Evolutionary conservation across 53 echinoderm and acorn worm species (phyloP).

Genomic region (Astropecten irregularis): DNA sequence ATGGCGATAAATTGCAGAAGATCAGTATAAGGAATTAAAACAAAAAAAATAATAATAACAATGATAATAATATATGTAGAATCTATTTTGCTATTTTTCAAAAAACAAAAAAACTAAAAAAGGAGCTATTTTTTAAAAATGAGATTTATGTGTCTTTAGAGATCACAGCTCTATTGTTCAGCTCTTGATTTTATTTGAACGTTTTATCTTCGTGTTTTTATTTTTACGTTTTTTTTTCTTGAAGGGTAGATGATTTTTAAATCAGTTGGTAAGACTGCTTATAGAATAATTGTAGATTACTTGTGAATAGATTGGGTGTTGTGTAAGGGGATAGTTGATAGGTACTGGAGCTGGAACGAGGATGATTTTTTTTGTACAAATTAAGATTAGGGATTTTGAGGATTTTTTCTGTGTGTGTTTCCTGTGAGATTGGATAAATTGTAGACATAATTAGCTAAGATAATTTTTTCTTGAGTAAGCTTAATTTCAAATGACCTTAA

Average conservation of each 20-base stretch:
- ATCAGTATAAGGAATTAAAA: conserved; percentile 43
- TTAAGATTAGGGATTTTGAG: too few relatives aligned
- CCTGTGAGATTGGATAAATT: too few relatives aligned
- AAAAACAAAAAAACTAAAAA: too few relatives aligned
- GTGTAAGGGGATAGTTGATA: neutral
- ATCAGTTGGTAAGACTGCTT: conserved; percentile 7
- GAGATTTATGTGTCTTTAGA: conserved; percentile 54
- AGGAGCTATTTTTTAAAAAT: conserved; percentile 70
- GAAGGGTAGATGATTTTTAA: conserved; percentile 1
- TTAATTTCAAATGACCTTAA: too few relatives aligned
- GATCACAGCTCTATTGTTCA: conserved; percentile 38
- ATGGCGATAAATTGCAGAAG: conserved; percentile 36
- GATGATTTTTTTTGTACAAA: too few relatives aligned
- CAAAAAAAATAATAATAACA: conserved; percentile 3
- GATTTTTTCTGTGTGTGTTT: too few relatives aligned
- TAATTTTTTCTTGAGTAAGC: too few relatives aligned
- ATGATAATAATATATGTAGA: conserved; percentile 61
- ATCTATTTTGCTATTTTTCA: conserved; percentile 73
- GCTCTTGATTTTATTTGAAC: neutral
- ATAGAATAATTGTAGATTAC: neutral
- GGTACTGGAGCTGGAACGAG: neutral
- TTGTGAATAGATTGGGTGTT: neutral
- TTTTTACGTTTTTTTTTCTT: neutral
- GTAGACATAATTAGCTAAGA: too few relatives aligned
- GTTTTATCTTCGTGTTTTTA: too few relatives aligned